Evolutionary conservation across 2,888 invertebrate genomes (phyloP), one percentile per base, ranked within the genome.

Genomic region (Barypeithes pellucidus): DNA sequence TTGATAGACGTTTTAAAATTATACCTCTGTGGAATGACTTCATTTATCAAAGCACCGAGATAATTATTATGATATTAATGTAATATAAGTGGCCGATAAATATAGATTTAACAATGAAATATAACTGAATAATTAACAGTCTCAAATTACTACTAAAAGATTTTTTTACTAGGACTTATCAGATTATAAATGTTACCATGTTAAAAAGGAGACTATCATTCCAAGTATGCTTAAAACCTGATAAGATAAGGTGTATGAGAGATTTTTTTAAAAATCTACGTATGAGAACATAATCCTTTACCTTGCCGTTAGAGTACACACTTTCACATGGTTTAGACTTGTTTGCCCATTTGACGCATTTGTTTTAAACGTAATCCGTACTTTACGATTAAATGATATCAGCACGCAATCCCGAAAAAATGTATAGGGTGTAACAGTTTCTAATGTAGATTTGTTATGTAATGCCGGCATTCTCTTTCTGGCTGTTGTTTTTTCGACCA

Each of bases 201-300:
- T 52, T 14, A 52, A 52, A 52, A 52, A 24, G 12, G 29, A 29
- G 29, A 24, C n/a, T n/a, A 52, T 2, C n/a, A n/a, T 47, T 50
- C 29, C 20, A 29, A 22, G 52, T n/a, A 24, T 14, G 14, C 29
- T 24, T 52, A 29, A 50, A 52, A 52, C 52, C 14, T 29, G 52
- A 52, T 52, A 52, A 52, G 52, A 52, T 52, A 52, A 52, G 52
- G 14, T 52, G 8, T 29, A 29, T 14, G 52, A 24, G 20, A n/a
- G 12, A 22, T 52, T 24, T 29, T 29, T 52, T 52, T 29, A 8
- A 8, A 12, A 14, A 14, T 47, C 14, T 29, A 52, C 14, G n/a
- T 52, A 12, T 14, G 52, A 24, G 52, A 29, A 52, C 29, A 52
- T 52, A 52, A 52, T 52, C 29, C 52, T 52, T 22, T 24, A 14